Percentiles rank a stretch among this genome's conserved stretches.
Evolutionary conservation across 2,888 invertebrate species (phyloP).

Genomic region (Nomada fucata): DNA sequence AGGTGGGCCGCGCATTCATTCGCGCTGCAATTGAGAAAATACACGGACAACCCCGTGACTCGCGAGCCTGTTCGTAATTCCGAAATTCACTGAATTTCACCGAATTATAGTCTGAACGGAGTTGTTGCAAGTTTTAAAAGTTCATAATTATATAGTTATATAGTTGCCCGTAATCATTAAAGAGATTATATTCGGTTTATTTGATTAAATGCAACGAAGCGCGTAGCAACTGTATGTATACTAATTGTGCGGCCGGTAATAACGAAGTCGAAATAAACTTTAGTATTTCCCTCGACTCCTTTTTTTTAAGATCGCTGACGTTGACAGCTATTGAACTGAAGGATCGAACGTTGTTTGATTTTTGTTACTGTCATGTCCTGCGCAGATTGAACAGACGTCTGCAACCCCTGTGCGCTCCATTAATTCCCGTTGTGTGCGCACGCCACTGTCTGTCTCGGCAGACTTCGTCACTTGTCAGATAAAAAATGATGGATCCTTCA

Average conservation of each 20-base stretch:
- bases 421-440: constrained; percentile 59
- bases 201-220: too few species aligned
- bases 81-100: neutral
- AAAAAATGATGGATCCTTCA: constrained; percentile 59
- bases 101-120: too few species aligned
- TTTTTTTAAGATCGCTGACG: neutral
- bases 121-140: too few species aligned
- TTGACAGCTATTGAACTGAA: constrained; percentile 53
- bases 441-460: constrained; percentile 28
- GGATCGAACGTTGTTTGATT: constrained; percentile 66
- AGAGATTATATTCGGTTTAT: too few species aligned
- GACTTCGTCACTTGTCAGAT: constrained; percentile 51
- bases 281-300: neutral
- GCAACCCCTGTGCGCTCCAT: constrained; percentile 53
- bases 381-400: constrained; percentile 54
- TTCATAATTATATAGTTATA: too few species aligned
- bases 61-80: too few species aligned
- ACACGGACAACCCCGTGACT: constrained; percentile 19
- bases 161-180: too few species aligned
- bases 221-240: too few species aligned
- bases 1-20: constrained; percentile 31
- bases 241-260: neutral
- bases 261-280: neutral
- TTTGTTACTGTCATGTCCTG: constrained; percentile 68
- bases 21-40: constrained; percentile 28